phyloP scores from a whole-genome alignment of 2,797 vertebrate species.

The Centroberyx gerrardi region DNA sequence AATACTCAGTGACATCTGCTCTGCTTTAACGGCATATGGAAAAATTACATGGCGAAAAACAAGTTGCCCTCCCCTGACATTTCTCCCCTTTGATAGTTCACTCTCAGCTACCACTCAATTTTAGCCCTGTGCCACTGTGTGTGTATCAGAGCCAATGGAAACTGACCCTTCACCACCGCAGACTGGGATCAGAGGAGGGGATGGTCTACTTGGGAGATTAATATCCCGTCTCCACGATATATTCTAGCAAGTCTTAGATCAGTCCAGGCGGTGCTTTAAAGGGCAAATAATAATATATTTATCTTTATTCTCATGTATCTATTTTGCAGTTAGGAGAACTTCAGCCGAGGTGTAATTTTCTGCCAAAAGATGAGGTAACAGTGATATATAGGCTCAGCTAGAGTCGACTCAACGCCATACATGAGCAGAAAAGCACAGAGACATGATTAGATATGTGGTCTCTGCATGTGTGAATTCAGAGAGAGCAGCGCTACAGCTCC shows the following conservation, averaged over 20 bases:
- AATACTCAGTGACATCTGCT: conserved; percentile 74
- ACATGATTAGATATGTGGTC: conserved; percentile 24
- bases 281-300: too few species aligned
- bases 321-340: conserved; percentile 4
- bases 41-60: conserved; percentile 72
- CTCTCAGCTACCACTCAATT: conserved; percentile 66
- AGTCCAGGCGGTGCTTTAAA: too few species aligned
- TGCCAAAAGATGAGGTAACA: conserved; percentile 1
- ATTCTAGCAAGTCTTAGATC: neutral
- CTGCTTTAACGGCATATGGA: conserved; percentile 71
- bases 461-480: conserved; percentile 34
- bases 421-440: conserved; percentile 14
- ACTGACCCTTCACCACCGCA: conserved; percentile 53
- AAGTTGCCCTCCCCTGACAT: conserved; percentile 69
- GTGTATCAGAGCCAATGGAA: conserved; percentile 45
- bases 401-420: conserved; percentile 5
- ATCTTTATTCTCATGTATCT: neutral
- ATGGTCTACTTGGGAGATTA: conserved; percentile 32
- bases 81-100: conserved; percentile 75
- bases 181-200: conserved; percentile 38
- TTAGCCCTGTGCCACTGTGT: conserved; percentile 54
- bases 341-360: neutral
- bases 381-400: conserved; percentile 20
- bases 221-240: neutral
- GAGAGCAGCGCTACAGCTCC: conserved; percentile 1